phyloP scores from a whole-genome alignment of 2,113 vertebrate species.

The Onychorhynchus coronatus region DNA sequence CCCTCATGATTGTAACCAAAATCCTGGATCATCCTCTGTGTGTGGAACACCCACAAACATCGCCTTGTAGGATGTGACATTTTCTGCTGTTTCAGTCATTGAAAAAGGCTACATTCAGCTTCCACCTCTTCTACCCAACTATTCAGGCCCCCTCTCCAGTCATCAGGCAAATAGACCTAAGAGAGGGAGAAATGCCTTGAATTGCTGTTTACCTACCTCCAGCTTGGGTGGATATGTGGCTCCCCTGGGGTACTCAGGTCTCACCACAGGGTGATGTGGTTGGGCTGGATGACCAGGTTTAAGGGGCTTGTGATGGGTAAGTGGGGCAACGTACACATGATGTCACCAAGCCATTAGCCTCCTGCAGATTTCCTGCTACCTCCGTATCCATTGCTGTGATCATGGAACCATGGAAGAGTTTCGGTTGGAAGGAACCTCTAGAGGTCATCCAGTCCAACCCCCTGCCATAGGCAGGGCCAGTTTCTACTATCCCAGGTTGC shows the following conservation, averaged over 20 bases:
- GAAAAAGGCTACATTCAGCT: not conserved
- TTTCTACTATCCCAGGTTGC: fast-evolving
- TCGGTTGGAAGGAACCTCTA: not conserved
- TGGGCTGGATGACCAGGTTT: not conserved
- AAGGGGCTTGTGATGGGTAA: fast-evolving
- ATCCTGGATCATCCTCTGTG: not conserved
- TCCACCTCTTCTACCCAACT: not conserved
- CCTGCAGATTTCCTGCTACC: not conserved
- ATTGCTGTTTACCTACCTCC: fast-evolving
- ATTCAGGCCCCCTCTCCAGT: not conserved
- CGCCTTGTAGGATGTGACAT: not conserved
- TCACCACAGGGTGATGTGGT: fast-evolving
- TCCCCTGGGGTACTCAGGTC: not conserved
- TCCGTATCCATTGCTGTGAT: not conserved
- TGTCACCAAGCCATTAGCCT: not conserved
- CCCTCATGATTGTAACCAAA: not conserved
- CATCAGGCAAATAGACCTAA: fast-evolving
- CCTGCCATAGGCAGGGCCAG: too few relatives aligned
- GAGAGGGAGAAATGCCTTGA: not conserved
- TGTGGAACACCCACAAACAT: not conserved
- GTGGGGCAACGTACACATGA: fast-evolving
- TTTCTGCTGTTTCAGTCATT: not conserved
- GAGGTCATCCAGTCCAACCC: fast-evolving
- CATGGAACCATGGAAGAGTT: fast-evolving
- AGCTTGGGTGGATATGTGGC: not conserved